A percentile compares a stretch with the other conserved stretches of the same genome.
Evolutionary conservation across 2,113 vertebrate species (phyloP).

Genomic region (Corydoras maculifer): DNA sequence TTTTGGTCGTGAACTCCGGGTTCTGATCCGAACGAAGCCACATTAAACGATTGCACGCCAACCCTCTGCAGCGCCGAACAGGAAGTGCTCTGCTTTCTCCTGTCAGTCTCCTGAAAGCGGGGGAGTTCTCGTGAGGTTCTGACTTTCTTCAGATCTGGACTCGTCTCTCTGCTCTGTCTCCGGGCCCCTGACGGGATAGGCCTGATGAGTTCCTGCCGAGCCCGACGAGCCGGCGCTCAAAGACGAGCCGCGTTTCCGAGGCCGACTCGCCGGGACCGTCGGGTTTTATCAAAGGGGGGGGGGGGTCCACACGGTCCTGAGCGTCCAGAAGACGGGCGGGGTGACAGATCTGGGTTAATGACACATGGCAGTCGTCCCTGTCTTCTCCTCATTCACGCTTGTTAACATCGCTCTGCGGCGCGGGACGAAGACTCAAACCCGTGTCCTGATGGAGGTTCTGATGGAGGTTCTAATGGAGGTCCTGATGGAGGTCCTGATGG

Average conservation of each 20-base stretch:
- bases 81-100: slow-evolving; percentile 22
- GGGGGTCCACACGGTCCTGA: slow-evolving; percentile 20
- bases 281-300: slow-evolving; percentile 14
- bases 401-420: slow-evolving; percentile 10
- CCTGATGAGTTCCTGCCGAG: slow-evolving; percentile 22
- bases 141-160: slow-evolving; percentile 24
- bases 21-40: not conserved
- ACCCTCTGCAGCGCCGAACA: slow-evolving; percentile 11
- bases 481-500: too few species aligned
- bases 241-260: not conserved
- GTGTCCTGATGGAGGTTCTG: not conserved
- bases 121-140: slow-evolving; percentile 46
- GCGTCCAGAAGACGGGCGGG: not conserved
- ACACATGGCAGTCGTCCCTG: slow-evolving; percentile 3
- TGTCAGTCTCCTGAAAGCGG: slow-evolving; percentile 40
- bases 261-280: slow-evolving; percentile 6
- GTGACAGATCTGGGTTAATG: slow-evolving; percentile 32
- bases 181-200: slow-evolving; percentile 31
- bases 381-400: not conserved
- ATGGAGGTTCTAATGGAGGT: too few species aligned
- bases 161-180: slow-evolving; percentile 33
- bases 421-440: not conserved
- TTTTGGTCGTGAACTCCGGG: too few species aligned
- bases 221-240: slow-evolving; percentile 28
- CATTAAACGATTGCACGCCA: slow-evolving; percentile 13